Evolutionary conservation across 2,113 vertebrate genomes (phyloP).

Genomic region (Rhizomys pruinosus): DNA sequence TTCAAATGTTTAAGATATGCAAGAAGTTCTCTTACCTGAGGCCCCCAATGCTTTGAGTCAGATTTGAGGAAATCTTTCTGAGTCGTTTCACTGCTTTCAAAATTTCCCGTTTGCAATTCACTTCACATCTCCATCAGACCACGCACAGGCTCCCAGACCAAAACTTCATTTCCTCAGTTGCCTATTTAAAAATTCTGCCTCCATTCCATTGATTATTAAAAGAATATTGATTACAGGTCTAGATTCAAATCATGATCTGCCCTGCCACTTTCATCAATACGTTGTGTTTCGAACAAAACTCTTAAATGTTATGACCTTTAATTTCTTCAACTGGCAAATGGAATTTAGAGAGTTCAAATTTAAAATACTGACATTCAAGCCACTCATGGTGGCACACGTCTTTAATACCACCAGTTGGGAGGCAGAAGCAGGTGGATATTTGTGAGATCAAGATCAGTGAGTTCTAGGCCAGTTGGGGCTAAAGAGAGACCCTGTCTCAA

Average conservation of each 20-base stretch:
- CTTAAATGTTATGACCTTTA: conserved; percentile 36
- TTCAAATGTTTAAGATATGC: conserved; percentile 36
- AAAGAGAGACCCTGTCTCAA: not conserved
- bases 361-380: not conserved
- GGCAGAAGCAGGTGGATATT: not conserved
- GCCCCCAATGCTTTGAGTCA: not conserved
- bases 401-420: not conserved
- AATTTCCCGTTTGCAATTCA: not conserved
- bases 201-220: conserved; percentile 33
- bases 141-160: not conserved
- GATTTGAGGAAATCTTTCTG: conserved; percentile 20
- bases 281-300: conserved; percentile 43
- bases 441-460: not conserved
- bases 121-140: not conserved
- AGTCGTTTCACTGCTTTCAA: not conserved
- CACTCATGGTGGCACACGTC: not conserved
- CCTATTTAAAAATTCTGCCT: conserved; percentile 40
- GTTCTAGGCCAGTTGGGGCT: not conserved
- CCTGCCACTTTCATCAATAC: conserved; percentile 40
- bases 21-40: not conserved
- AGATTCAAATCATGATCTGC: conserved; percentile 43
- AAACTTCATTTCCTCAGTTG: conserved; percentile 54
- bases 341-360: conserved; percentile 31
- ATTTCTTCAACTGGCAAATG: conserved; percentile 28
- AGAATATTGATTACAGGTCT: conserved; percentile 41